A percentile compares a stretch with the other conserved stretches of the same genome.
phyloP scores from a whole-genome alignment of 1,140 invertebrate genomes.

The Physella acuta region DNA sequence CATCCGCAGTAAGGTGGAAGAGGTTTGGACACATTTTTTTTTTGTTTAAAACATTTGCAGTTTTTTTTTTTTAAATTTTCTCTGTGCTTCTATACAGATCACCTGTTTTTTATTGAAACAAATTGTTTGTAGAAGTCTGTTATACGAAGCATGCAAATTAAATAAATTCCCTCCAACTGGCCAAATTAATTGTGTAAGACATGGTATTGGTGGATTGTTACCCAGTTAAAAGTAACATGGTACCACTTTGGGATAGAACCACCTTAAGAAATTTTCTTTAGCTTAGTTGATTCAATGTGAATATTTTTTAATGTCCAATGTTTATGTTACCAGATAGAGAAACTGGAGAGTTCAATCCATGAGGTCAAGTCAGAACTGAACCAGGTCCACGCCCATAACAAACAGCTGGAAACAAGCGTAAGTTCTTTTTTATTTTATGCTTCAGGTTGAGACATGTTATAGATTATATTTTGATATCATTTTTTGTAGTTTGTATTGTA shows the following conservation, averaged over 20 bases:
- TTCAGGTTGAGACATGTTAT: not conserved
- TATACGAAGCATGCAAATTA: too few species aligned
- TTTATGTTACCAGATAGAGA: constrained; percentile 50
- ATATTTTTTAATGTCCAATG: not conserved
- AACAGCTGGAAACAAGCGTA: constrained; percentile 46
- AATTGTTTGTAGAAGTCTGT: not conserved
- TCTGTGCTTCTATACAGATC: not conserved
- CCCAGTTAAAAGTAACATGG: too few species aligned
- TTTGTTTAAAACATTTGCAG: not conserved
- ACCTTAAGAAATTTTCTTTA: not conserved
- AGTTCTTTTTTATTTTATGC: constrained; percentile 22
- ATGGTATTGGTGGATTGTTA: too few species aligned
- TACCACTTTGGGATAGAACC: too few species aligned
- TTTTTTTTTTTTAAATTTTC: not conserved
- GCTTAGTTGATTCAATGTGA: not conserved
- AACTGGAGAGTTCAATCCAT: constrained; percentile 43
- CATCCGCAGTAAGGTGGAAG: constrained; percentile 45
- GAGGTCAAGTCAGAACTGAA: constrained; percentile 47
- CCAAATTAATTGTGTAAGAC: too few species aligned
- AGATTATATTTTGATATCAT: not conserved
- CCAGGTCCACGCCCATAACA: constrained; percentile 39
- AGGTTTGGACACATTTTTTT: constrained; percentile 32
- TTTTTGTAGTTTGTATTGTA: not conserved
- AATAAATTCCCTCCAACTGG: too few species aligned
- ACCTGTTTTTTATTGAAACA: not conserved